These are phyloP conservation scores for Achlya flavicornis DNA, from an alignment of 2,888 invertebrate genomes.

Conservation along the genomic window DNA sequence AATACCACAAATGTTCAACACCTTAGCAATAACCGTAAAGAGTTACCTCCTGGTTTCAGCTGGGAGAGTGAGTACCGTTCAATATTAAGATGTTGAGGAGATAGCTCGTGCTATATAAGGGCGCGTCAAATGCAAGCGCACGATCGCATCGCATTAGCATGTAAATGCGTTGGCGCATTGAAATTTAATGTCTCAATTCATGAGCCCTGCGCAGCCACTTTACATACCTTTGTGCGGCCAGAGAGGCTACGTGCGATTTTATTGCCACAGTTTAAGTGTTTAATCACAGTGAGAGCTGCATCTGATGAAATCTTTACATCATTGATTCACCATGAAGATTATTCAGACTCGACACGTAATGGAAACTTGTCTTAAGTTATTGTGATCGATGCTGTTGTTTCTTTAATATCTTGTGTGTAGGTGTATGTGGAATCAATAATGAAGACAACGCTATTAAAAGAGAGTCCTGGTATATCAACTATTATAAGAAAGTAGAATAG, in stretches of 20 bases:
- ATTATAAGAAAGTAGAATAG: too few species aligned
- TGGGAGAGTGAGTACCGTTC: background rate
- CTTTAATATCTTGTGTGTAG: background rate
- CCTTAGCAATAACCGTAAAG: background rate
- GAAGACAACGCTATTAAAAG: background rate
- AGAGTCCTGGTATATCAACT: too few species aligned
- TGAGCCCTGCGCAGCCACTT: constrained; percentile 32
- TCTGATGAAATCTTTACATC: constrained; percentile 10
- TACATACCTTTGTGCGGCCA: constrained; percentile 42
- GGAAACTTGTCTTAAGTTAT: background rate
- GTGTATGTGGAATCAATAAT: background rate
- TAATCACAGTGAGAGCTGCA: constrained; percentile 24
- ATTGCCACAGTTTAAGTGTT: constrained; percentile 39
- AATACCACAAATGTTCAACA: too few species aligned
- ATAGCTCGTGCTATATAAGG: constrained; percentile 5
- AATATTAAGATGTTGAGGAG: constrained; percentile 4
- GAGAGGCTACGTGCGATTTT: constrained; percentile 32
- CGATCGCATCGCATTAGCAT: constrained; percentile 53
- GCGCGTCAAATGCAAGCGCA: constrained; percentile 45
- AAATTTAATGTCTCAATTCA: constrained; percentile 62
- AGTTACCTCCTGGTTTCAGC: background rate
- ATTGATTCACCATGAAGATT: background rate
- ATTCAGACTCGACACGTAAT: background rate
- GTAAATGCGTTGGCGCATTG: constrained; percentile 47
- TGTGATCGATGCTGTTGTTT: background rate